Evolutionary conservation across 2,888 invertebrate genomes (phyloP), one percentile per base, ranked within the genome.

Genomic region (Phragmatobia fuliginosa): DNA sequence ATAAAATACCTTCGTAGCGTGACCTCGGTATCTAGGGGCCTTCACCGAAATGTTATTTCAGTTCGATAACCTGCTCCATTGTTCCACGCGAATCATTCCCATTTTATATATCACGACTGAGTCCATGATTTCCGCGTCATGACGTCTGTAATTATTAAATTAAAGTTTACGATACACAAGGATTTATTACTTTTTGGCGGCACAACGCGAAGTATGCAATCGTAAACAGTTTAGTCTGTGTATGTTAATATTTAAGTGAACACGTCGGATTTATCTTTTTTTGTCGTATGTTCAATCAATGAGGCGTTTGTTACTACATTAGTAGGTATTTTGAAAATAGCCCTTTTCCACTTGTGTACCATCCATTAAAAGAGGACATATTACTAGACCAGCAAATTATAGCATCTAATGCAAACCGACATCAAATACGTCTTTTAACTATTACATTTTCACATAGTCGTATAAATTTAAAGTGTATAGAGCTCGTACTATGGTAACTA

Each of bases 41-140:
- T 94, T 94, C 93, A 88, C 90, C 90, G 83, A 94, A 94, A 94
- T 94, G 94, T 90, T 93, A 94, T 83, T 89, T 80, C 76, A 88
- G 94, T 91, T 91, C 94, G 88, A 91, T 90, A 89, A 94, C 93
- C 94, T 87, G 74, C 74, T 71, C 87, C 89, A 92, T 94, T 94
- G 94, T 94, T 93, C 87, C 83, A 85, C 81, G 87, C 89, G 90
- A 88, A 91, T 90, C 89, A 91, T 90, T 92, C 89, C 90, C 85
- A 92, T 92, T 93, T 92, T 91, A 91, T 93, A 90, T 88, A 88
- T 86, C 91, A 91, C 90, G 90, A 92, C 86, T 85, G 84, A 82
- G 84, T 87, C 85, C 92, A 91, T 90, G 90, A 92, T 92, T 94
- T 94, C 94, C 94, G 94, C 91, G 81, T 94, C 90, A 90, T 91